Conservation (phyloP, 1,140 invertebrate species). For the Adoxophyes honmai region DNA sequence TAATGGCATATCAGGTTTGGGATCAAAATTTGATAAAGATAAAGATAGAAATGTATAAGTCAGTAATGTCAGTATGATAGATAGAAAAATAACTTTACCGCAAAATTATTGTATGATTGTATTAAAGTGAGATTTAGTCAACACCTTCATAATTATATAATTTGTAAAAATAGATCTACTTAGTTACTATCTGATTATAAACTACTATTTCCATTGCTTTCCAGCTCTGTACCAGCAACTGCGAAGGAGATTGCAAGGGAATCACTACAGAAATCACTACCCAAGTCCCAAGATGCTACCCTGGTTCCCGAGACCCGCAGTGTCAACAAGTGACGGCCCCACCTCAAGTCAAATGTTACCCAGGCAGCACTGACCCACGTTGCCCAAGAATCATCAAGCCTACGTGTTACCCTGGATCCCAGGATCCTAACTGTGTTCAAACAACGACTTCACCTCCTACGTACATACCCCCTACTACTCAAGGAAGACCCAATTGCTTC, state of each 20-base stretch:
- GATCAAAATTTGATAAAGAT: no score
- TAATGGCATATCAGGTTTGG: no score
- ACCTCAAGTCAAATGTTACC: slow-evolving; percentile 31
- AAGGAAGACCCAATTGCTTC: slow-evolving; percentile 35
- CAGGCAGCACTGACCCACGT: slow-evolving; percentile 54
- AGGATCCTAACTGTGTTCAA: slow-evolving; percentile 51
- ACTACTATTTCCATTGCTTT: slow-evolving; percentile 25
- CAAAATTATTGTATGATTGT: no score
- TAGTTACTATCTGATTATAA: neutral
- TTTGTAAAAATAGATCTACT: no score
- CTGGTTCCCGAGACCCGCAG: slow-evolving; percentile 35
- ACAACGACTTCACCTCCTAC: slow-evolving; percentile 38
- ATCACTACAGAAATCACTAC: slow-evolving; percentile 47
- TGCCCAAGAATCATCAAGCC: slow-evolving; percentile 34
- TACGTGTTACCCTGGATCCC: slow-evolving; percentile 49
- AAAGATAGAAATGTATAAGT: no score
- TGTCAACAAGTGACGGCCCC: slow-evolving; percentile 30
- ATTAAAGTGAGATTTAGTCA: no score
- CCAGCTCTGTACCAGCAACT: slow-evolving; percentile 65
- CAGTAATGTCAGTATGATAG: no score
- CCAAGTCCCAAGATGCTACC: slow-evolving; percentile 40
- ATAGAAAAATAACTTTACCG: no score
- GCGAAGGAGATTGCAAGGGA: slow-evolving; percentile 53
- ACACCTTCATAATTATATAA: no score
- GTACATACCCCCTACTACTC: slow-evolving; percentile 24